A percentile compares a stretch with the other conserved stretches of the same genome.
phyloP scores from a whole-genome alignment of 2,113 vertebrate species.

The Brachionichthys hirsutus region DNA sequence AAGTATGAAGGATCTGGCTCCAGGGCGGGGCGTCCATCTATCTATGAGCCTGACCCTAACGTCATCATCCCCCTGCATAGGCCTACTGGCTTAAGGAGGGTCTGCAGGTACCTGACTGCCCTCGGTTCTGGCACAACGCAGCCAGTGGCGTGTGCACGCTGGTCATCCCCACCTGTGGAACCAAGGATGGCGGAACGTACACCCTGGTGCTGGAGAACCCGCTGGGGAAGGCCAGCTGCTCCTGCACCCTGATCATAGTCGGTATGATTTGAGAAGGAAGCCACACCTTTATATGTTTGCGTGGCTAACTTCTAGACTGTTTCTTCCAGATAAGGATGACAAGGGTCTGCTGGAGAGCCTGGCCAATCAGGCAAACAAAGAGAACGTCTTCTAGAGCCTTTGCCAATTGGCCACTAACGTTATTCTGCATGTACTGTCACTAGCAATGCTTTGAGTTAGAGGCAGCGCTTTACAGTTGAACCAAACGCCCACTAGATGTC shows the following conservation, averaged over 20 bases:
- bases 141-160: conserved; percentile 60
- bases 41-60: not conserved
- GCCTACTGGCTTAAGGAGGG: conserved; percentile 61
- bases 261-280: conserved; percentile 30
- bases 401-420: not conserved
- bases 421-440: not conserved
- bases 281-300: not conserved
- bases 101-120: conserved; percentile 53
- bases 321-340: conserved; percentile 71
- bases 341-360: conserved; percentile 61
- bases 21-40: not conserved
- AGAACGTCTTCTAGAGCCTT: conserved; percentile 19
- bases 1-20: conserved; percentile 2
- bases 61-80: not conserved
- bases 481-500: conserved; percentile 51
- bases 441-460: not conserved
- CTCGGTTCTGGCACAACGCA: conserved; percentile 66
- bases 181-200: conserved; percentile 62
- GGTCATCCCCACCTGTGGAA: conserved; percentile 62
- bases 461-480: conserved; percentile 1
- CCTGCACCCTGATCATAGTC: conserved; percentile 61
- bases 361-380: conserved; percentile 67
- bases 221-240: conserved; percentile 63
- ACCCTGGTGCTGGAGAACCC: conserved; percentile 68
- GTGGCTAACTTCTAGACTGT: not conserved